phyloP scores from a whole-genome alignment of 2,113 vertebrate species.

The Sclerurus mexicanus region DNA sequence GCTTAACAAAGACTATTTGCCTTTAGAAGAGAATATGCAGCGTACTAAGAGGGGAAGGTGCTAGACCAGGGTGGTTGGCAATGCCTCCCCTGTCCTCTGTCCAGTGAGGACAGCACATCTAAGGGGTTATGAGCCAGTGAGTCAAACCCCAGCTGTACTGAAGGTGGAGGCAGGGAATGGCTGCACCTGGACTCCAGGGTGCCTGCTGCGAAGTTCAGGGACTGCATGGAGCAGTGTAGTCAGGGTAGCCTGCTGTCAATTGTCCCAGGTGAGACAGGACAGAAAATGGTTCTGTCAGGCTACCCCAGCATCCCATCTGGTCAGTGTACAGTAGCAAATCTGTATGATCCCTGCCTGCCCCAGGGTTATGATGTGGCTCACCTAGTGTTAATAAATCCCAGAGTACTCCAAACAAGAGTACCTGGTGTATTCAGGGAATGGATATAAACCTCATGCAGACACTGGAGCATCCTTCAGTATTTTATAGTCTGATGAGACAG shows the following conservation, averaged over 20 bases:
- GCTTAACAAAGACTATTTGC: not conserved
- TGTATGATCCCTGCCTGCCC: not conserved
- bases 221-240: not conserved
- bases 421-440: not conserved
- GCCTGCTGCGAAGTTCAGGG: not conserved
- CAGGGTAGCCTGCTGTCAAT: not conserved
- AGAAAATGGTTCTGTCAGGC: not conserved
- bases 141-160: accelerated
- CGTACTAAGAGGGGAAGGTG: not conserved
- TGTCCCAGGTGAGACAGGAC: not conserved
- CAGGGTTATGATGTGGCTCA: not conserved
- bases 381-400: not conserved
- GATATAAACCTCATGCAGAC: not conserved
- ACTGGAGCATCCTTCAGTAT: not conserved
- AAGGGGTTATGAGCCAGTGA: accelerated
- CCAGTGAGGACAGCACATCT: accelerated
- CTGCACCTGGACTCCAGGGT: not conserved
- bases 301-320: accelerated
- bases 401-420: not conserved
- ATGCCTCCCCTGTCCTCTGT: not conserved
- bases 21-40: not conserved
- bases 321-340: not conserved
- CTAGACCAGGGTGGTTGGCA: not conserved
- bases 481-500: not conserved
- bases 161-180: not conserved